Evolutionary conservation across 1,140 invertebrate species (phyloP), one percentile per base, ranked within the genome.

Genomic region (Macrosteles quadrilineatus): DNA sequence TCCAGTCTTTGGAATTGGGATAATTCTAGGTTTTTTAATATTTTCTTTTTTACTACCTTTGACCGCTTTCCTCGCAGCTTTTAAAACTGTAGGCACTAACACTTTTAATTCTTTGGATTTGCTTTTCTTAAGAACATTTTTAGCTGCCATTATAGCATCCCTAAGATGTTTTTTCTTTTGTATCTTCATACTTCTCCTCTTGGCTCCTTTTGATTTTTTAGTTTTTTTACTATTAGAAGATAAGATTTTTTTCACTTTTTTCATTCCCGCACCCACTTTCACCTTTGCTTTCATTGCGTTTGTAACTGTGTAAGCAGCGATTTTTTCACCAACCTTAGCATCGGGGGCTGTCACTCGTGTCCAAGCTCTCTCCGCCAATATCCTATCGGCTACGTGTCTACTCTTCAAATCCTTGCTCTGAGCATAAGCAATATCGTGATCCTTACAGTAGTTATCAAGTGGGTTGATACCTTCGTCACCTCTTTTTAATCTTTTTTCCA

Each of bases 351-450:
- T 75, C 50, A 81, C 73, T 72, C 76, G 72, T 65, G 75, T 19
- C 76, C 76, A 80, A 30, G 81, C 81, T 72, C 76, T 78, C 45
- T 80, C 70, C 40, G 74, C 73, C 63, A 83, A 75, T 68, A 74
- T 36, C 68, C 75, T 72, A 76, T 83, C 81, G 36, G 81, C 82
- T 69, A 71, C 55, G 70, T 82, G 77, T 75, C 81, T 74, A 29
- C 72, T 71, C 17, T 64, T 25, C 59, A 81, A 66, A 75, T 80
- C 71, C 47, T 76, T 77, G 47, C 73, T 74, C 68, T 80, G 64
- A 0, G 74, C 72, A 73, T 83, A 83, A 3, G 76, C 75, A 64
- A 84, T 81, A 75, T 83, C 79, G 69, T 84, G 83, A 30, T 78
- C 66, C 73, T 79, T 81, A 68, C 81, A 82, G 19, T 78, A 75